Conservation (phyloP, 2,888 invertebrate genomes). For the Dicycla oo region DNA sequence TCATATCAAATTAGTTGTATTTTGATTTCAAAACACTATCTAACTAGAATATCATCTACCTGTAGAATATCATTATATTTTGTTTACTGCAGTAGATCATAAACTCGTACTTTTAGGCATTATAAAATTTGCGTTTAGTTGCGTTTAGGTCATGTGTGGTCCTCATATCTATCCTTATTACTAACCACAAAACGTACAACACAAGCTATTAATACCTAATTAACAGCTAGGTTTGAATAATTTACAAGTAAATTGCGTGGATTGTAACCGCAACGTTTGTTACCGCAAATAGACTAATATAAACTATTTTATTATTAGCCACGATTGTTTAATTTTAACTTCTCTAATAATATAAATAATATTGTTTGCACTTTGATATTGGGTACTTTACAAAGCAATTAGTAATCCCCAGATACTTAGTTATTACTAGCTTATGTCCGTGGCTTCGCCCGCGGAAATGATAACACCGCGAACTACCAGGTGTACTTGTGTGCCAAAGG, state of each 20-base stretch:
- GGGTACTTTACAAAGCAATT: neutral
- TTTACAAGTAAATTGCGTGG: constrained; percentile 18
- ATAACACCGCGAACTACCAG: no score
- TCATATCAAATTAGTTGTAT: no score
- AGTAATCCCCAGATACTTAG: neutral
- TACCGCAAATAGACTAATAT: constrained; percentile 14
- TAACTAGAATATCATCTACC: no score
- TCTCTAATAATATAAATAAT: neutral
- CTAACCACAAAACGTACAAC: constrained; percentile 12
- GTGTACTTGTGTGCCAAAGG: no score
- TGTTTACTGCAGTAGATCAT: no score
- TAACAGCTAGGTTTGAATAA: constrained; percentile 34
- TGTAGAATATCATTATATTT: no score
- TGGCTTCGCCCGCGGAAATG: neutral
- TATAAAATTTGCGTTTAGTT: no score
- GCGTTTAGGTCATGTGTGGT: no score
- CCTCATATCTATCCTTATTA: no score
- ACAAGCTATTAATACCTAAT: constrained; percentile 23
- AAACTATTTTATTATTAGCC: neutral
- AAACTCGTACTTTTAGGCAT: no score
- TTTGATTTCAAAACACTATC: no score
- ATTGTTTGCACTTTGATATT: neutral
- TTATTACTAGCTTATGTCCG: neutral
- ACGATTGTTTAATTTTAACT: neutral
- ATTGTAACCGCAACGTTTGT: constrained; percentile 21